Conservation (phyloP, 2,888 invertebrate species). For the Drosophila mulleri region DNA sequence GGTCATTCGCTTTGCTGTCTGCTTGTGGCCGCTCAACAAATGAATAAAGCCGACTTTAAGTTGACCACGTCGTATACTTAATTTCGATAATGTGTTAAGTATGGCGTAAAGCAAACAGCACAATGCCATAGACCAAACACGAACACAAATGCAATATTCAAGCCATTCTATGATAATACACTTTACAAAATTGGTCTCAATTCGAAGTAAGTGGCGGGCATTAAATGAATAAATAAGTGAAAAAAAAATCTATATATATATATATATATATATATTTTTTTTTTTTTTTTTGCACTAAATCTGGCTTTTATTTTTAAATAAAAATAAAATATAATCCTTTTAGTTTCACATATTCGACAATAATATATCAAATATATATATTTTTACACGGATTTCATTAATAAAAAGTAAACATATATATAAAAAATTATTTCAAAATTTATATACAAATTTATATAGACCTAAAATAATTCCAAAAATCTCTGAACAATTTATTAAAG, state of each 20-base stretch:
- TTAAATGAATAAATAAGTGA: neutral
- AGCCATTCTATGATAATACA: neutral
- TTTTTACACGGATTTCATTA: too few relatives aligned
- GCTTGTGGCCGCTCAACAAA: constrained; percentile 49
- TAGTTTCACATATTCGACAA: too few relatives aligned
- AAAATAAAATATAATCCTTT: too few relatives aligned
- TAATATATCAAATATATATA: too few relatives aligned
- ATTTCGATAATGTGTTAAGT: constrained; percentile 42
- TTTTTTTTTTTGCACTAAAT: neutral
- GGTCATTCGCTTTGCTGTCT: constrained; percentile 18
- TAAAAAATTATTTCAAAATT: neutral
- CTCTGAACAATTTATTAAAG: too few relatives aligned
- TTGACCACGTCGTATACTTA: constrained; percentile 38
- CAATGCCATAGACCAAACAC: neutral
- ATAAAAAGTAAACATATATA: too few relatives aligned
- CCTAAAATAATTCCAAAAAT: too few relatives aligned
- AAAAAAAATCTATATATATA: neutral
- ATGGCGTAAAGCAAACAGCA: neutral
- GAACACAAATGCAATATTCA: neutral
- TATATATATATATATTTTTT: neutral
- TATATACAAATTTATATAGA: too few relatives aligned
- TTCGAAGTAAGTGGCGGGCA: neutral
- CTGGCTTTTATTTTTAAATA: too few relatives aligned
- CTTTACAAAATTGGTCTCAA: neutral
- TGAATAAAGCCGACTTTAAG: constrained; percentile 45